A percentile compares a stretch with the other conserved stretches of the same genome.
Conservation (phyloP, 1,140 invertebrate genomes). For the Drosophila pruinosa region DNA sequence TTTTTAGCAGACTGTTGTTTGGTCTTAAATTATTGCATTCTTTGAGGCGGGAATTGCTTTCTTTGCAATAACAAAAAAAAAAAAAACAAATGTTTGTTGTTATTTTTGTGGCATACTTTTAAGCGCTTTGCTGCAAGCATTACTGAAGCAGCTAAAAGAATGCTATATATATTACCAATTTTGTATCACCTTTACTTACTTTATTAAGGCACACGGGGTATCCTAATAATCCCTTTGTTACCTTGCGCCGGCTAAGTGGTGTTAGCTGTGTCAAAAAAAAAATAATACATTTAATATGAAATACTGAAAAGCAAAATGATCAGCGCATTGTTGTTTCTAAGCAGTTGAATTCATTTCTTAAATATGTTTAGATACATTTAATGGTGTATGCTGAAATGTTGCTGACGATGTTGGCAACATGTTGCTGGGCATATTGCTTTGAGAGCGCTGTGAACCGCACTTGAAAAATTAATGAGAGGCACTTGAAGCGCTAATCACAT, state of each 20-base stretch:
- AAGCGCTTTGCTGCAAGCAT: neutral
- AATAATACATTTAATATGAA: neutral
- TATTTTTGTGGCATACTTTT: conserved; percentile 24
- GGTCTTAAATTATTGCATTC: neutral
- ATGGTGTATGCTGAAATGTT: conserved; percentile 20
- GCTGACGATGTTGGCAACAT: conserved; percentile 40
- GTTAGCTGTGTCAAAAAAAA: too few species aligned
- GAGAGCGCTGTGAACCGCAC: conserved; percentile 58
- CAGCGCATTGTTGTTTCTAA: neutral
- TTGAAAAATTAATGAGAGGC: conserved; percentile 78
- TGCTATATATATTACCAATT: neutral
- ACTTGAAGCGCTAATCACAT: conserved; percentile 77
- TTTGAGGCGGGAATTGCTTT: neutral
- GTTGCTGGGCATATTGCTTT: conserved; percentile 44
- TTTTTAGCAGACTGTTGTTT: neutral
- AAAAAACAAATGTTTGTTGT: too few species aligned
- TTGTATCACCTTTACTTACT: too few species aligned
- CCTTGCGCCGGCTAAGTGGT: too few species aligned
- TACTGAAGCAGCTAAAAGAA: neutral
- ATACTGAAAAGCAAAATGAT: neutral
- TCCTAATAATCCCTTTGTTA: too few species aligned
- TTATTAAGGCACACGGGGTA: too few species aligned
- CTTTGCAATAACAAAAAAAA: neutral
- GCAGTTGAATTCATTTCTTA: too few species aligned
- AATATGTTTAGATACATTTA: neutral